These are phyloP conservation scores for Rotaria socialis DNA, from an alignment of 2,888 invertebrate species.

Conservation along the genomic window DNA sequence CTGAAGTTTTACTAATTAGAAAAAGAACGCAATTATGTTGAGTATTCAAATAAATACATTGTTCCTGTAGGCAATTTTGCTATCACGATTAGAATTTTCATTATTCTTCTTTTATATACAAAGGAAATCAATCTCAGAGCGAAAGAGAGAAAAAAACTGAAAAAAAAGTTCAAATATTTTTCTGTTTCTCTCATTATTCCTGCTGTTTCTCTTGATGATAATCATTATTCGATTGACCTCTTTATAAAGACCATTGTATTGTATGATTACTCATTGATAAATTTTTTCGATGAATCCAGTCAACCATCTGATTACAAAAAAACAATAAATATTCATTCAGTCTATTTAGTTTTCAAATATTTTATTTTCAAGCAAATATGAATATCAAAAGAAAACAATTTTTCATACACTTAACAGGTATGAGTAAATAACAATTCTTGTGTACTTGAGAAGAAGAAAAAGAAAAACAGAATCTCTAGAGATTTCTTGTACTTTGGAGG, in stretches of 20 bases:
- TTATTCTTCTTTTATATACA: not conserved
- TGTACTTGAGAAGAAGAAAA: not conserved
- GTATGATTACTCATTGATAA: not conserved
- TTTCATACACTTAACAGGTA: not conserved
- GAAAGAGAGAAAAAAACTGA: not conserved
- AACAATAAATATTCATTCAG: not conserved
- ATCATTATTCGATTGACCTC: not conserved
- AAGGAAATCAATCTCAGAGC: too few relatives aligned
- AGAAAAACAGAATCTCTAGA: not conserved
- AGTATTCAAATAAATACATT: not conserved
- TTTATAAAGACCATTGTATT: not conserved
- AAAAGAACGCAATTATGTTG: not conserved
- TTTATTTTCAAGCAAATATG: not conserved
- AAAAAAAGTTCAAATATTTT: conserved; percentile 4
- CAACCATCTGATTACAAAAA: not conserved
- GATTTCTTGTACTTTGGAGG: not conserved
- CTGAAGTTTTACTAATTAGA: not conserved
- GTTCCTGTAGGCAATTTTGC: not conserved
- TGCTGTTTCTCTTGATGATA: not conserved
- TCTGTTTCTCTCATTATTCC: not conserved
- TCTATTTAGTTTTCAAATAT: not conserved
- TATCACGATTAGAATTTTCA: not conserved
- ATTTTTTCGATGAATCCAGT: not conserved
- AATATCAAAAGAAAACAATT: not conserved
- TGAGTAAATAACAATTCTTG: not conserved